Base-by-base conservation (phyloP, 2,797 vertebrate species). In the Falco columbarius region DNA sequence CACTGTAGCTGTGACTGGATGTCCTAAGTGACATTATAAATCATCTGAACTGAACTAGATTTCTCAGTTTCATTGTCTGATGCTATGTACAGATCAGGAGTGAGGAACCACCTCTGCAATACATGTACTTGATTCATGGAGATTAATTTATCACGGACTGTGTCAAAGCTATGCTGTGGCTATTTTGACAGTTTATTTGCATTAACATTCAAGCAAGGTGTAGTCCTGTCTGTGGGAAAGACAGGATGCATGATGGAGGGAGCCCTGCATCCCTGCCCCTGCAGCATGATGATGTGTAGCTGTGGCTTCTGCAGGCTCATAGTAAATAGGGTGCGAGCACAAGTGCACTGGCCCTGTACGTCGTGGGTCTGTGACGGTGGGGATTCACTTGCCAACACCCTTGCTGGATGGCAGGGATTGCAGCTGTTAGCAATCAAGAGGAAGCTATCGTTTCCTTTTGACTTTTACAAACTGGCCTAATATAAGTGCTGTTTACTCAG, bases 361-460 rank as follows among this genome's bases (percentile, higher is more conserved):
- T 59, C 0, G 18, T 61, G 76, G 32, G 52, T 67, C 4, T 3
- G 52, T 85, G 75, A 44, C 2, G 4, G 19, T 46, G 58, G 44
- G 71, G 62, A 80, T 70, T 49, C 49, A 51, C 70, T 72, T 83
- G 88, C 80, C 91, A 82, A 17, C 73, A 89, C 59, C 59, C 88
- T 68, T 51, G n/a, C 74, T 86, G 59, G 40, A 91, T 94, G 94
- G 93, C 86, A 94, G 71, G 89, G 75, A 51, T 34, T 87, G 83
- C 93, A 96, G 94, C 93, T 97, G 90, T 68, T 95, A 94, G 67
- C 74, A 61, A 66, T 86, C 76, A 77, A 47, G 72, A 94, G 96
- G 95, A 97, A 97, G 71, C 67, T 87, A 93, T 89, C 23, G 0
- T 95, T 97, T 97, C 95, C 96, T 97, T 96, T 94, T 91, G 93